Evolutionary conservation across 2,797 vertebrate genomes (phyloP).

Genomic region (Gallinago nigripennis): DNA sequence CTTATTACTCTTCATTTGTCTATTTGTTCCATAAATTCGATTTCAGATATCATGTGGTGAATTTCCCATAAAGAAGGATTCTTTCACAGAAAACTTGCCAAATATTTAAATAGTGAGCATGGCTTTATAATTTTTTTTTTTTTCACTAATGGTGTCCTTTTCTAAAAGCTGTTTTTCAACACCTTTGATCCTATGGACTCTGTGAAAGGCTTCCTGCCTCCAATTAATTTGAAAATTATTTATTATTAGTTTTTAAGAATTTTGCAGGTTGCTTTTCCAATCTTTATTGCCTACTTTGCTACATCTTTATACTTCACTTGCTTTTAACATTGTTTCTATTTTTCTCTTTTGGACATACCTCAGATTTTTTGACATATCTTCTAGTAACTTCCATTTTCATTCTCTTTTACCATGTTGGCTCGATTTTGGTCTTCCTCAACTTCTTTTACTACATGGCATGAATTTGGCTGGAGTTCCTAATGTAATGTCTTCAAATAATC

Average conservation of each 20-base stretch:
- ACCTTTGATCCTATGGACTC: background rate
- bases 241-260: background rate
- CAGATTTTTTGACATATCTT: background rate
- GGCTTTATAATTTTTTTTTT: background rate
- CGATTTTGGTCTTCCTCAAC: background rate
- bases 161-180: background rate
- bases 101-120: background rate
- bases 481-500: background rate
- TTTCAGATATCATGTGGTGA: background rate
- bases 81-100: background rate
- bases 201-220: background rate
- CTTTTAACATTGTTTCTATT: background rate
- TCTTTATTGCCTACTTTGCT: background rate
- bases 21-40: background rate
- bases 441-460: background rate
- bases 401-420: background rate
- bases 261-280: background rate
- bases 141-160: rapidly evolving
- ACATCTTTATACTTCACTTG: background rate
- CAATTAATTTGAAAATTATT: background rate
- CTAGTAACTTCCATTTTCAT: background rate
- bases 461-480: background rate
- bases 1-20: background rate
- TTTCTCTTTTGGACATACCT: background rate
- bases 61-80: background rate